phyloP scores from a whole-genome alignment of 2,797 vertebrate genomes.

The Cryptoblepharus egeriae region DNA sequence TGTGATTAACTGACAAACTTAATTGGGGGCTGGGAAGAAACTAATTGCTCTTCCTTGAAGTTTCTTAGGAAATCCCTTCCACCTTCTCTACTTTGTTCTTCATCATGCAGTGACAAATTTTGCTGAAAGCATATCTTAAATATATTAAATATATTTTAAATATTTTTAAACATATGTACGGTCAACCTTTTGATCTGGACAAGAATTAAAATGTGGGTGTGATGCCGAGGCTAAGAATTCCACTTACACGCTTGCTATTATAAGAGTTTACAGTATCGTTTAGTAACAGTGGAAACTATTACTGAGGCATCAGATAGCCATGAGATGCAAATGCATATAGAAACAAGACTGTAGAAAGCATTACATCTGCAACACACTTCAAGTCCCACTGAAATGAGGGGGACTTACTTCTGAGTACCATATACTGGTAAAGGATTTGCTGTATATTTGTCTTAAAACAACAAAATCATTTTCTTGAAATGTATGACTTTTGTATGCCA shows the following conservation, averaged over 20 bases:
- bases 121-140: not conserved
- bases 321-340: slow-evolving; percentile 11
- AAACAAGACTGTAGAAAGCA: slow-evolving; percentile 1
- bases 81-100: slow-evolving; percentile 1
- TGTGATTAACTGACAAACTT: not conserved
- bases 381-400: no score
- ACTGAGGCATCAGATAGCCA: not conserved
- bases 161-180: not conserved
- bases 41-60: not conserved
- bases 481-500: no score
- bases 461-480: no score
- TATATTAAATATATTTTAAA: no score
- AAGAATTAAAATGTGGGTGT: slow-evolving; percentile 41
- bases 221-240: not conserved
- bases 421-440: no score
- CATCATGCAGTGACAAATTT: slow-evolving; percentile 28
- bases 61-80: not conserved
- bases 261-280: not conserved
- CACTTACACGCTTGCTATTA: not conserved
- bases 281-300: not conserved
- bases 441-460: no score
- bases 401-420: no score
- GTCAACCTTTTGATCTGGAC: slow-evolving; percentile 47
- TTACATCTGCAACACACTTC: no score
- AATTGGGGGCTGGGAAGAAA: not conserved